A percentile compares a stretch with the other conserved stretches of the same genome.
These are phyloP conservation scores for Napeogenes inachia DNA, from an alignment of 2,888 invertebrate genomes.

Conservation along the genomic window DNA sequence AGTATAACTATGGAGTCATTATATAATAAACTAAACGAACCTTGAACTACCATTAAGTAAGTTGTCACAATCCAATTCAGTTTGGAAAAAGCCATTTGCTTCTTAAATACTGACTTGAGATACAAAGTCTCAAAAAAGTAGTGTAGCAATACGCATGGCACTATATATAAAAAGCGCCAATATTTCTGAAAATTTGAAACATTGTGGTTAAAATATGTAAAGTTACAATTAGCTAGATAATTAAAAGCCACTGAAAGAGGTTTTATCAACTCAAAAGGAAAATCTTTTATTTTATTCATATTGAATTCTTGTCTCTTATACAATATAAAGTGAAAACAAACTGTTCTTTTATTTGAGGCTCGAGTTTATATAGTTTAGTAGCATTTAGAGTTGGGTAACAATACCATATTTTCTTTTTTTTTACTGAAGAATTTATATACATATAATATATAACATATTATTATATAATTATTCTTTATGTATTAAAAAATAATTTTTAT, in stretches of 20 bases:
- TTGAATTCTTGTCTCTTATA: slow-evolving; percentile 7
- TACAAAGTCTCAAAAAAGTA: slow-evolving; percentile 18
- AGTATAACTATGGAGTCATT: too few species aligned
- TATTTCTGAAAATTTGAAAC: slow-evolving; percentile 21
- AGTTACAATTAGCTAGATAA: slow-evolving; percentile 27
- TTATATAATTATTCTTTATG: too few species aligned
- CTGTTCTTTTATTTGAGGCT: not conserved
- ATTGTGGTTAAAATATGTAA: slow-evolving; percentile 27
- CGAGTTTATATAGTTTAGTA: not conserved
- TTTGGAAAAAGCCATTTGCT: slow-evolving; percentile 24
- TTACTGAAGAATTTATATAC: too few species aligned
- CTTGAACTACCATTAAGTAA: slow-evolving; percentile 20
- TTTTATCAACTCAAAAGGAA: slow-evolving; percentile 29
- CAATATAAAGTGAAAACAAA: slow-evolving; percentile 9
- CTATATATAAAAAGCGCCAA: slow-evolving; percentile 23
- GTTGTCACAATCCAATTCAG: slow-evolving; percentile 25
- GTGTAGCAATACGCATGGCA: slow-evolving; percentile 18
- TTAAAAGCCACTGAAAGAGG: slow-evolving; percentile 29
- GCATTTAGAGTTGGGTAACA: not conserved
- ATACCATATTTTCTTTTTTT: too few species aligned
- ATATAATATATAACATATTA: too few species aligned
- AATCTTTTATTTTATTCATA: slow-evolving; percentile 26
- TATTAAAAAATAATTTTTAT: too few species aligned
- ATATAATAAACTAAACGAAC: slow-evolving; percentile 11
- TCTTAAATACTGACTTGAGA: slow-evolving; percentile 18